Base-by-base conservation (phyloP, 2,797 vertebrate genomes). In the Schizopygopsis pylzovi region DNA sequence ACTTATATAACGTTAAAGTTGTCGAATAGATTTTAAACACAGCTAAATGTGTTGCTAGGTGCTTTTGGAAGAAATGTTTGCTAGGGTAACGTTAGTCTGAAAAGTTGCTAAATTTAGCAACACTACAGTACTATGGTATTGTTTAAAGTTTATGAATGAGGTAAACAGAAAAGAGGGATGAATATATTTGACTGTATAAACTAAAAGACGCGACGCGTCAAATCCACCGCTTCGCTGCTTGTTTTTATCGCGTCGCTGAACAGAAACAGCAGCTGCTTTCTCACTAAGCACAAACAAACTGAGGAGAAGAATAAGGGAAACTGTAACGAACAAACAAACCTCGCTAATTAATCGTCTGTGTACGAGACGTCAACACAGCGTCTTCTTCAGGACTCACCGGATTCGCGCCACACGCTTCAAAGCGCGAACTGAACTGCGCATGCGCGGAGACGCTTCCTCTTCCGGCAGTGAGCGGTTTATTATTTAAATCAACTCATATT, bases 391-490 rank as follows among this genome's bases (percentile, higher is more conserved):
- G 0, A 52, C 65, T 82, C 81, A 59, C 22, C 72, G 2, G 43
- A 37, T 2, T 68, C 47, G 10, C 73, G 82, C 73, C 73, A 54
- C 20, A 78, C 2, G 3, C 25, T 2, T 84, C 33, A 78, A 84
- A 28, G 41, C 73, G 20, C 45, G n/a, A 84, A 54, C 33, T 18
- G 5, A 11, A 20, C 20, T 54, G 73, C 73, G 73, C 73, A 84
- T 78, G 82, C 61, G 82, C 72, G 0, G 10, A 11, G 2, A 47
- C 73, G 1, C 49, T 76, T 77, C 73, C 75, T 20, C 6, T 9
- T 33, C 0, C 39, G 39, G 39, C 4, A 41, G 6, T 6, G 7
- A 0, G 7, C 0, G 4, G 47, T 5, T 52, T 8, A 22, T 0
- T 28, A 2, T 37, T 54, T 13, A 37, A 12, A 11, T 7, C 1